Base-by-base conservation (phyloP, 2,888 invertebrate genomes). In the Cephus spinipes region DNA sequence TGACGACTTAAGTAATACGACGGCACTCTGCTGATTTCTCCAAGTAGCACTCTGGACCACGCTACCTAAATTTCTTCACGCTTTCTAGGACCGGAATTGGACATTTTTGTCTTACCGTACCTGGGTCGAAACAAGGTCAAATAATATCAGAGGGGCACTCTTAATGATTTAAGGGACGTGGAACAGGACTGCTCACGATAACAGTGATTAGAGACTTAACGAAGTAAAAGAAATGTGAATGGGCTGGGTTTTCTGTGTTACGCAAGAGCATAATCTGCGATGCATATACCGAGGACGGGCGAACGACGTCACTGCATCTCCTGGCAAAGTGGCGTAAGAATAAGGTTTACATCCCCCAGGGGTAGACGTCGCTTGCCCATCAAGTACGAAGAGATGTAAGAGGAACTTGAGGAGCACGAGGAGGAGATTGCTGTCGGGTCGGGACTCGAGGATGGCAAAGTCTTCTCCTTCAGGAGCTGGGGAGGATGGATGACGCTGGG, bases 261-360 rank as follows among this genome's bases (percentile, higher is more conserved):
- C 23, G 23, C 55, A 9, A 55, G 55, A 23, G 23, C 23, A 55
- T 55, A 55, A 55, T 55, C 23, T 55, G 23, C 9, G 55, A 55
- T 23, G 55, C 23, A 55, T 55, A 55, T 23, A 55, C 23, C 0
- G 55, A 55, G 55, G 23, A 55, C 55, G 55, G 55, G 11, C 33
- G n/a, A 32, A n/a, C 34, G 71, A n/a, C 33, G 69, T 6, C 30
- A n/a, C 36, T 71, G 87, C 88, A 89, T 89, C 88, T 90, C 87
- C 87, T 88, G 87, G 85, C 85, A 90, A 89, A 90, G 91, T 90
- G 87, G 90, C 89, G 90, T 90, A 91, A 91, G 91, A 91, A 91
- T 91, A 91, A 91, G 90, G 90, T 91, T 91, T 90, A 86, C 88
- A 84, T 84, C 76, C 78, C 77, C 73, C 35, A 30, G 33, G 74